These are phyloP conservation scores for Ypsolopha scabrella DNA, from an alignment of 2,888 invertebrate species.

Conservation along the genomic window DNA sequence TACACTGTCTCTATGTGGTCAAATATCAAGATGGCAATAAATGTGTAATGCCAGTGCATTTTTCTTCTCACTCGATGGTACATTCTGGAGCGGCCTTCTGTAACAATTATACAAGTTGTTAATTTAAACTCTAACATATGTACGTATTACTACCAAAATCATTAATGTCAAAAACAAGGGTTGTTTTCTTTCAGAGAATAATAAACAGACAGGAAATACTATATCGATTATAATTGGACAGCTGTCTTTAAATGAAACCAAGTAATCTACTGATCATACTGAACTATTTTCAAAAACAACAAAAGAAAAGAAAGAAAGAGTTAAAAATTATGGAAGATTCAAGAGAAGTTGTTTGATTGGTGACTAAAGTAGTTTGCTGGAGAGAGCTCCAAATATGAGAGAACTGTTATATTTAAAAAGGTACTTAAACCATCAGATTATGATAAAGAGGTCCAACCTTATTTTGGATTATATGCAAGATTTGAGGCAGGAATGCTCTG, in stretches of 20 bases:
- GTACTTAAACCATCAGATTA: slow-evolving; percentile 91
- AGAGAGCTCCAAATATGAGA: slow-evolving; percentile 89
- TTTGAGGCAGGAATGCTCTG: slow-evolving; percentile 87
- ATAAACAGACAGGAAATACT: too few species aligned
- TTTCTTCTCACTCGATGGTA: slow-evolving; percentile 47
- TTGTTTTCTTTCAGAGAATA: too few species aligned
- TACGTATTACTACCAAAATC: too few species aligned
- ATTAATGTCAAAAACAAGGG: too few species aligned
- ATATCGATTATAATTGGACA: too few species aligned
- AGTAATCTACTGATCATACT: too few species aligned
- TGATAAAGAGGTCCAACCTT: slow-evolving; percentile 87
- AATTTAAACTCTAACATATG: too few species aligned
- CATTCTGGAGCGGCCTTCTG: slow-evolving; percentile 48
- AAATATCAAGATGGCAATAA: slow-evolving; percentile 40
- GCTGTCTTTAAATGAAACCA: too few species aligned
- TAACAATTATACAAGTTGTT: slow-evolving; percentile 20
- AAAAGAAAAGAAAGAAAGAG: slow-evolving; percentile 89
- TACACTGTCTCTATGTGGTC: slow-evolving; percentile 19
- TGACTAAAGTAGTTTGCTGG: slow-evolving; percentile 91
- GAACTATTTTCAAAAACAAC: too few species aligned
- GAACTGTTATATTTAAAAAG: slow-evolving; percentile 93
- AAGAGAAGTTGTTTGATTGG: slow-evolving; percentile 98
- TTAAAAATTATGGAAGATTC: slow-evolving; percentile 92
- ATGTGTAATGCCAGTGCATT: slow-evolving; percentile 30
- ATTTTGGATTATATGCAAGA: slow-evolving; percentile 94